Base-by-base conservation (phyloP, 2,888 invertebrate species). In the Syrphus vitripennis region DNA sequence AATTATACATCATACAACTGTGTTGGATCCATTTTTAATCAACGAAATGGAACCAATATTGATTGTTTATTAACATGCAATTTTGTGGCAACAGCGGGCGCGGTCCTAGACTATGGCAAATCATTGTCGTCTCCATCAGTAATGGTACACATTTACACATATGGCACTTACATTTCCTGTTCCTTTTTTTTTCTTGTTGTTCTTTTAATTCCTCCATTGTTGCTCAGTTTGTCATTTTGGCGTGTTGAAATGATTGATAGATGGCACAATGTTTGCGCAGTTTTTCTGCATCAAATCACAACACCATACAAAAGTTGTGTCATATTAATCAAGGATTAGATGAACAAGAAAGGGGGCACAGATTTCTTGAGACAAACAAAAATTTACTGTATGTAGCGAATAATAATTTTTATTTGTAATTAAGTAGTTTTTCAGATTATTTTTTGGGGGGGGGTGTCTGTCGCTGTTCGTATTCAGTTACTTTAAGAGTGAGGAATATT, bases 241-340 rank as follows among this genome's bases (percentile, higher is more conserved):
- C 87, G 88, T 88, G 88, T 83, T 88, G 89, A 89, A 89, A 89
- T 90, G 90, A 90, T 90, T 90, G 90, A 90, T 90, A 89, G 89
- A 88, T 90, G 89, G 89, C 90, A 89, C 89, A 87, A 75, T 88
- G 74, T 79, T 83, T 82, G 84, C 80, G 77, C 82, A 72, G 72
- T 77, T 86, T 86, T 82, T 78, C 74, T 78, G 72, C 77, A 80
- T 69, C 79, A 53, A 69, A 59, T 34, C 70, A 65, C 29, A 65
- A 14, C 19, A 40, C 76, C 81, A 7, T 42, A 59, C 63, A 81
- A 72, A 86, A 86, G 77, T 86, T 86, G 82, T 78, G 86, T 82
- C 86, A 74, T 57, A 86, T 82, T 76, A 86, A 86, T 86, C 86
- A 86, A 61, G 77, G 74, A 86, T 86, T 82, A 80, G 50, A 53